Base-by-base conservation (phyloP, 2,113 vertebrate genomes). In the Daubentonia madagascariensis region DNA sequence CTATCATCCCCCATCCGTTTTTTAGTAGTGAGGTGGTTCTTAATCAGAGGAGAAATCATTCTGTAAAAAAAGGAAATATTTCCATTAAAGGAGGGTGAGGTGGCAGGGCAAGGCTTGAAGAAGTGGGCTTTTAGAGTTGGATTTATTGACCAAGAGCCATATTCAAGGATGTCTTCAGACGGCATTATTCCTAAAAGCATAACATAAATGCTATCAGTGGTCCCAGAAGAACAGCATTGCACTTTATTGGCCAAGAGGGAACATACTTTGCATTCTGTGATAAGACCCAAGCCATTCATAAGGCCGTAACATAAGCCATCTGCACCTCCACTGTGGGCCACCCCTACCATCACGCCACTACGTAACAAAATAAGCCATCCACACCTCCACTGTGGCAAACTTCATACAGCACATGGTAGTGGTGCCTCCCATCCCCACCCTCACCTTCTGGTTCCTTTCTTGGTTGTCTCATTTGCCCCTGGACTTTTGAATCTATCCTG, bases 41-140 rank as follows among this genome's bases (percentile, higher is more conserved):
- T 79, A 78, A 67, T 70, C 32, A 89, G 22, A 92, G 10, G 14
- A 45, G 54, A 92, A 90, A 48, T 48, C 45, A 2, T 75, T 89
- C 80, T 5, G 9, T 70, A 52, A 35, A 78, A 65, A 88, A 65
- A 67, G 9, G 43, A 84, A 73, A 3, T 54, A 8, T 89, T 95
- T 85, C 40, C 17, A 3, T 67, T 93, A 68, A 83, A 23, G 59
- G 67, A 91, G 57, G 75, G n/a, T 8, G 63, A 73, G 57, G 35
- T 43, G 3, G 28, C 48, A 43, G 80, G 65, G 35, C 12, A 70
- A 59, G 65, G 8, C 65, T 72, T 10, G 10, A 91, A 92, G 79
- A 96, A 83, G 37, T 37, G 5, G 63, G 63, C 57, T 75, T 91
- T 85, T 85, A 63, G 81, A 75, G 75, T 43, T 67, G 40, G 25